Evolutionary conservation across 1,140 invertebrate species (phyloP), one percentile per base, ranked within the genome.

Genomic region (Drosophila nigromelanica): DNA sequence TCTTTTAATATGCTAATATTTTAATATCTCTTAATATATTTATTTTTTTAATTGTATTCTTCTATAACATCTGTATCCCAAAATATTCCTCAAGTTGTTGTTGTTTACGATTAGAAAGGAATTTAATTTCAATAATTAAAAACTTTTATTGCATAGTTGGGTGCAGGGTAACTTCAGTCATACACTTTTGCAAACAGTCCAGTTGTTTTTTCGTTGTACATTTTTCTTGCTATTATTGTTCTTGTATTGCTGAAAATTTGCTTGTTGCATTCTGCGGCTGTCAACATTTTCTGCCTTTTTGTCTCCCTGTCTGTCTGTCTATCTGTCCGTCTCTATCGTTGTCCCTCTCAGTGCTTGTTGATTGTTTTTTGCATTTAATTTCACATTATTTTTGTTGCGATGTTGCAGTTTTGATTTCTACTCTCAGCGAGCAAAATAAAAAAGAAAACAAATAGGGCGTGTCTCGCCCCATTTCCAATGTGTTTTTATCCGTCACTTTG

Each of bases 281-380:
- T 74, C 72, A 52, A 62, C 71, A 73, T 69, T 73, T 73, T 50
- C 50, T 45, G 54, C 14, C 42, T 12, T 10, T 61, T 47, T 40
- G 45, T 14, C 21, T 12, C 15, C 35, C 15, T 5, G 3, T 56
- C 30, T 12, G 27, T 59, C 24, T 68, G 39, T 47, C 68, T 12
- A 35, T 27, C 30, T 59, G 24, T 40, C 71, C 64, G 43, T 27
- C 21, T 33, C 18, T 14, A 14, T 52, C 15, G 45, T 40, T 21
- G 42, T 43, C 45, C 55, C 21, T 15, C 55, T 51, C 35, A n/a
- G 21, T 73, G 64, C 45, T 69, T 58, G 62, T 64, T 69, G 73
- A 76, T 81, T 78, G 76, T 71, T 78, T 79, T 76, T 79, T 76
- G 61, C 76, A 73, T 87, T 87, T 82, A 87, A 82, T 87, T 80